phyloP scores from a whole-genome alignment of 2,797 vertebrate species.

The Sebastes kiyomatsui region DNA sequence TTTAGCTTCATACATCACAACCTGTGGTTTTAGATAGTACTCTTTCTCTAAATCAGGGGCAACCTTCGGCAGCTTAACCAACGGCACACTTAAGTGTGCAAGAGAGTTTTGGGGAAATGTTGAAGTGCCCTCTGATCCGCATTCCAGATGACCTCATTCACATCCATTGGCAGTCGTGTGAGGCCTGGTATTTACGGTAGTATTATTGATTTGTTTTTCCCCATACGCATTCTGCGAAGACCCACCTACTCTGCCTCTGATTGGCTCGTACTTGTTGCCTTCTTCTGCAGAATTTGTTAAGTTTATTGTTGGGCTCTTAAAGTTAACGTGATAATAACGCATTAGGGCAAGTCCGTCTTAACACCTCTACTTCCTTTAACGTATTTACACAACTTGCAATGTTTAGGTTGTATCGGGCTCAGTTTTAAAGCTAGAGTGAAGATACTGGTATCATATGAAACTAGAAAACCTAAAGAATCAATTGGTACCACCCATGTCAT shows the following conservation, averaged over 20 bases:
- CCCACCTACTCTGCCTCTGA: no score
- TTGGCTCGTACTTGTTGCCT: neutral
- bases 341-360: no score
- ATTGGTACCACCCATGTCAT: no score
- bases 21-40: neutral
- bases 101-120: neutral
- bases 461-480: no score
- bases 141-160: neutral
- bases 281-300: neutral
- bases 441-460: no score
- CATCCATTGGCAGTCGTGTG: no score
- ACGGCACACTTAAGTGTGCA: neutral
- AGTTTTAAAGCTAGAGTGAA: no score
- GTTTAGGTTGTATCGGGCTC: no score
- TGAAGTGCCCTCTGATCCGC: neutral
- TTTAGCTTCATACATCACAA: neutral
- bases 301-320: rapidly evolving
- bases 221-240: no score
- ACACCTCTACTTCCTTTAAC: no score
- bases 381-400: no score
- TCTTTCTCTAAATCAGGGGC: neutral
- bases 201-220: neutral
- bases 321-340: no score
- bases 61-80: neutral
- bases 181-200: neutral